A percentile compares a stretch with the other conserved stretches of the same genome.
Conservation (phyloP, 2,113 vertebrate genomes). For the Canis aureus region DNA sequence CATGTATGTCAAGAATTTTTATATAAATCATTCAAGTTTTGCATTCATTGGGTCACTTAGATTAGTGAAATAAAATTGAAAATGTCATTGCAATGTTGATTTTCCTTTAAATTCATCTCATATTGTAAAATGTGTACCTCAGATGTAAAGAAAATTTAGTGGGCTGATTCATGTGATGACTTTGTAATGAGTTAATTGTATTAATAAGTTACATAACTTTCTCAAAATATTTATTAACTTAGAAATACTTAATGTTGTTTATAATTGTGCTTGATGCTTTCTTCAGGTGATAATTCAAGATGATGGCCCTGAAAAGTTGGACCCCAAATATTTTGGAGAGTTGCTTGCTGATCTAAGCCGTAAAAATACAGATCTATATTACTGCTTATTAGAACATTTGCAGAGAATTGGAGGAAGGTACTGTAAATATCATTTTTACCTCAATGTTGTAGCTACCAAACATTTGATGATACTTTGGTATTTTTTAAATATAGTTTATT, state of each 20-base stretch:
- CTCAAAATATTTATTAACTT: conserved; percentile 51
- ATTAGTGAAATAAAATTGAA: conserved; percentile 41
- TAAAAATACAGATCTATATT: conserved; percentile 94
- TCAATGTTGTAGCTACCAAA: conserved; percentile 30
- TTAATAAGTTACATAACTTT: conserved; percentile 8
- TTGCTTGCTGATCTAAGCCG: conserved; percentile 95
- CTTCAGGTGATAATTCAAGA: conserved; percentile 74
- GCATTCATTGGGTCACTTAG: background rate
- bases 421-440: conserved; percentile 67
- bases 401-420: conserved; percentile 94
- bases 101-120: conserved; percentile 38
- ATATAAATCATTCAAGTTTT: conserved; percentile 23
- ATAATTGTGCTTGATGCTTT: conserved; percentile 55
- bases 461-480: conserved; percentile 11
- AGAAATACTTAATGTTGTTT: conserved; percentile 50
- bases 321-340: conserved; percentile 96
- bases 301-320: conserved; percentile 88
- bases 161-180: conserved; percentile 11
- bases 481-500: background rate
- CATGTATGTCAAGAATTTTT: background rate
- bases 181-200: background rate
- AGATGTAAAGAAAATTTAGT: background rate
- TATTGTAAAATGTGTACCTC: conserved; percentile 11
- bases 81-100: background rate
- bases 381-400: conserved; percentile 93